A percentile compares a stretch with the other conserved stretches of the same genome.
Conservation (phyloP, 2,113 vertebrate genomes). For the Clupea harengus region DNA sequence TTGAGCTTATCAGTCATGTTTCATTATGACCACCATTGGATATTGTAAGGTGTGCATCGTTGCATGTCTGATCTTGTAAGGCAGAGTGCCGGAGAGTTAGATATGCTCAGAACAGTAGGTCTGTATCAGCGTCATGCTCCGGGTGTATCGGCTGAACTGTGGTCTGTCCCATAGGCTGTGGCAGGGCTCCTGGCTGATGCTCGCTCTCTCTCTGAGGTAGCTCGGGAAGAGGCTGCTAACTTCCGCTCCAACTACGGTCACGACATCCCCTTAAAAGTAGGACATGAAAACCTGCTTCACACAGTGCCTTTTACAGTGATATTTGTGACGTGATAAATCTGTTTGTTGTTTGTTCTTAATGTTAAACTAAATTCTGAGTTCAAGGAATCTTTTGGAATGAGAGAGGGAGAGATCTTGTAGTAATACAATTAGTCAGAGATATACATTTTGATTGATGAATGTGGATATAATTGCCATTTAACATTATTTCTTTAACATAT, state of each 20-base stretch:
- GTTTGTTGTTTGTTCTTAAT: too few species aligned
- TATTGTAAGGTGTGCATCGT: neutral
- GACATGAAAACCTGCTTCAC: neutral
- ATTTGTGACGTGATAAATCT: neutral
- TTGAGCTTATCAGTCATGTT: too few species aligned
- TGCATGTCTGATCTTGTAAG: neutral
- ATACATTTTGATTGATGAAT: too few species aligned
- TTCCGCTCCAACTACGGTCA: slow-evolving; percentile 96
- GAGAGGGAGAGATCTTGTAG: too few species aligned
- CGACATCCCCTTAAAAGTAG: slow-evolving; percentile 93
- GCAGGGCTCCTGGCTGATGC: slow-evolving; percentile 94
- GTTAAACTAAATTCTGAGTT: too few species aligned
- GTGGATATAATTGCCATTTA: too few species aligned
- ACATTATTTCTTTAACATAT: too few species aligned
- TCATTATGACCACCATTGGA: neutral
- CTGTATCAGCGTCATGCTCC: neutral
- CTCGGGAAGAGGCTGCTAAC: slow-evolving; percentile 94
- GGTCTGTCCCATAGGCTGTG: slow-evolving; percentile 77
- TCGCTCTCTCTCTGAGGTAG: slow-evolving; percentile 90
- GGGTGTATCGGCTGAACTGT: neutral
- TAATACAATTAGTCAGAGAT: too few species aligned
- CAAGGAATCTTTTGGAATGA: too few species aligned
- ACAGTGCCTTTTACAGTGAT: neutral
- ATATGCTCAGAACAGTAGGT: neutral
- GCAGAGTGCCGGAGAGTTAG: too few species aligned